Conservation (phyloP, 2,797 vertebrate genomes). For the Zalophus californianus region DNA sequence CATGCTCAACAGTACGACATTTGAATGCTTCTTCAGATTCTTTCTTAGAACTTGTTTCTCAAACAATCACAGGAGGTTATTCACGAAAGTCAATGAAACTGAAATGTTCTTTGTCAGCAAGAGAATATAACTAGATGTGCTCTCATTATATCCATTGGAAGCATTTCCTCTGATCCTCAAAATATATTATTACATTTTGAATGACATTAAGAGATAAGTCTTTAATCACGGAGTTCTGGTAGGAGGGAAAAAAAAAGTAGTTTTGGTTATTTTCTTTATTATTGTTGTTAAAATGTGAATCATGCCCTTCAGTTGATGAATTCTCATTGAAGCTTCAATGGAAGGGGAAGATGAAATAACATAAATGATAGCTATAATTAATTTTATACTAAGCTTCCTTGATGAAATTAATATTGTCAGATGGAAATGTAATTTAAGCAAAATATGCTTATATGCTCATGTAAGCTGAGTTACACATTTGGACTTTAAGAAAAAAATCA, state of each 20-base stretch:
- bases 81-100: slow-evolving; percentile 73
- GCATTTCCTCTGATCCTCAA: slow-evolving; percentile 61
- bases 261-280: slow-evolving; percentile 77
- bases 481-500: slow-evolving; percentile 86
- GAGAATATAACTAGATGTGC: slow-evolving; percentile 54
- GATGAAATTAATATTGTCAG: slow-evolving; percentile 88
- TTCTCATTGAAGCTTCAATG: slow-evolving; percentile 88
- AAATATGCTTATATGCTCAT: slow-evolving; percentile 85
- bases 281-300: slow-evolving; percentile 86
- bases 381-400: slow-evolving; percentile 87
- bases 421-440: slow-evolving; percentile 87
- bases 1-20: not conserved
- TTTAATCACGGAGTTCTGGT: slow-evolving; percentile 70
- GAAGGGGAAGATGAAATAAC: slow-evolving; percentile 86
- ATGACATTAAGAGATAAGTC: slow-evolving; percentile 72
- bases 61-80: slow-evolving; percentile 59
- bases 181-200: slow-evolving; percentile 68
- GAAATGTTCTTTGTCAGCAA: slow-evolving; percentile 75
- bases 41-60: slow-evolving; percentile 67
- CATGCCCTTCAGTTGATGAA: slow-evolving; percentile 85
- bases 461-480: slow-evolving; percentile 84
- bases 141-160: slow-evolving; percentile 64
- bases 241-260: slow-evolving; percentile 56
- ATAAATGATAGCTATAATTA: slow-evolving; percentile 87
- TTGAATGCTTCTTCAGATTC: slow-evolving; percentile 8